Conservation (phyloP, 2,888 invertebrate species). For the Diaprepes abbreviatus region DNA sequence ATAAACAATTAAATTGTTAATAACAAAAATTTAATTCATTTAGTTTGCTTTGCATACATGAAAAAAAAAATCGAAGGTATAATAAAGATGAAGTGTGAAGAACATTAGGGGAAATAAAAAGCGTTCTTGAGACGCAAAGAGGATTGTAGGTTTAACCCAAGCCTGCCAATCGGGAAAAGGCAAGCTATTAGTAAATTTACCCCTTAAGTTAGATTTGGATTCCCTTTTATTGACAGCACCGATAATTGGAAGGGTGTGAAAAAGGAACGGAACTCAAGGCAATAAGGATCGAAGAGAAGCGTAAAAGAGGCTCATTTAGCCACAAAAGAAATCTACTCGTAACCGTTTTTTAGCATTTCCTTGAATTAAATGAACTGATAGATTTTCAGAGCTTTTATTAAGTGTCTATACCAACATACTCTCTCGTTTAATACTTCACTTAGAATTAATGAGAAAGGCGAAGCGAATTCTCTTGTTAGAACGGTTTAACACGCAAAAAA, state of each 20-base stretch:
- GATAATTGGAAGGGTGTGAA: constrained; percentile 60
- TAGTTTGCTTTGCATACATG: background rate
- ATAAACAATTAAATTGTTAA: no score
- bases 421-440: background rate
- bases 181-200: constrained; percentile 53
- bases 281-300: constrained; percentile 24
- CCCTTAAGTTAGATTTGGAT: constrained; percentile 58
- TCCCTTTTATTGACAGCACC: constrained; percentile 60
- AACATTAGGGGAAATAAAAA: constrained; percentile 31
- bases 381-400: background rate
- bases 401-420: background rate
- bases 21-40: constrained; percentile 11
- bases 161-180: constrained; percentile 32
- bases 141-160: constrained; percentile 33
- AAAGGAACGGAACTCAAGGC: constrained; percentile 22
- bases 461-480: no score
- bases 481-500: no score
- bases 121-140: constrained; percentile 22
- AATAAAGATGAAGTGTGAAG: constrained; percentile 25
- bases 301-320: constrained; percentile 21
- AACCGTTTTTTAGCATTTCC: constrained; percentile 2
- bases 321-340: constrained; percentile 15
- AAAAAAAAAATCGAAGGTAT: background rate
- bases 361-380: background rate
- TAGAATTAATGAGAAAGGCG: no score